phyloP scores from a whole-genome alignment of 2,113 vertebrate genomes.

The Cyprinus carpio region DNA sequence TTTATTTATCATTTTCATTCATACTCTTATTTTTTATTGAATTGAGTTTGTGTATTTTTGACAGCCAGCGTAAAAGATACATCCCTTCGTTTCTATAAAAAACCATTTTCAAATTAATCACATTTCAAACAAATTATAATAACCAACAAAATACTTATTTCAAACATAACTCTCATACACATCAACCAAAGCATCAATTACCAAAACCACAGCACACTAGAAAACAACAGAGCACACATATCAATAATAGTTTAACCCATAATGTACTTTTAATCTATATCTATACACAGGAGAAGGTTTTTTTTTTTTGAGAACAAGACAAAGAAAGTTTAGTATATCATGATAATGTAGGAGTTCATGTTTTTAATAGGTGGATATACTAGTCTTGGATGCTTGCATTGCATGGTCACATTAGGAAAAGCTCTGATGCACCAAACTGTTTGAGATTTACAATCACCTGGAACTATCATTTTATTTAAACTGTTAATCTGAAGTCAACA shows the following conservation, averaged over 20 bases:
- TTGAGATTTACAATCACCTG: neutral
- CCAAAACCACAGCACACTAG: neutral
- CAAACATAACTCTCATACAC: too few species aligned
- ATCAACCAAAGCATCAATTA: too few species aligned
- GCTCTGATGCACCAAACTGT: neutral
- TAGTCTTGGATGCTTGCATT: neutral
- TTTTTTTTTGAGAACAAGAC: neutral
- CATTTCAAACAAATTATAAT: too few species aligned
- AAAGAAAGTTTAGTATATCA: neutral
- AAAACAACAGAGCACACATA: neutral
- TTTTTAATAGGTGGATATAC: neutral
- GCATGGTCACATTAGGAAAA: neutral
- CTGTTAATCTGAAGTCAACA: neutral
- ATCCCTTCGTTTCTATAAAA: neutral
- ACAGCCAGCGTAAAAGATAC: neutral
- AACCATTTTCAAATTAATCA: neutral
- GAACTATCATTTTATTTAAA: neutral
- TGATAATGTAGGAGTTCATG: neutral
- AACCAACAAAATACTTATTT: too few species aligned
- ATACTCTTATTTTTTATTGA: neutral
- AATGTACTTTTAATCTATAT: neutral
- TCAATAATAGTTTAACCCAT: neutral
- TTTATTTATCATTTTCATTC: conserved; percentile 47
- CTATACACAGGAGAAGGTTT: neutral
- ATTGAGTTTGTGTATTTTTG: neutral